Conservation (phyloP, 2,888 invertebrate species). For the Callosobruchus maculatus region DNA sequence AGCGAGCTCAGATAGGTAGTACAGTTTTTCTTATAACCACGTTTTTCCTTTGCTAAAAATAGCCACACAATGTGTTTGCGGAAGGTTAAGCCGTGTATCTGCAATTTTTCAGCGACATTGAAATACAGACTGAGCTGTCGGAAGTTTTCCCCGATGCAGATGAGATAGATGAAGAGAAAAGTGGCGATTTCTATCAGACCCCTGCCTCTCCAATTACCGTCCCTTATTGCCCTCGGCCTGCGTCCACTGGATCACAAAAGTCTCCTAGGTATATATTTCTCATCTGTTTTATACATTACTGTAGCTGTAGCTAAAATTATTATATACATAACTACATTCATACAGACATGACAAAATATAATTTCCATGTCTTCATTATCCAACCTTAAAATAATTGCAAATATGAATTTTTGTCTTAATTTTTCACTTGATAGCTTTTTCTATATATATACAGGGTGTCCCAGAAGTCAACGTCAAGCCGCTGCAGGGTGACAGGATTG, state of each 20-base stretch:
- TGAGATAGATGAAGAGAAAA: conserved; percentile 44
- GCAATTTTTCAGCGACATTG: conserved; percentile 44
- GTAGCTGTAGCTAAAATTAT: no score
- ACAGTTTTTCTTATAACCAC: not conserved
- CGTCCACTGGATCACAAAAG: conserved; percentile 72
- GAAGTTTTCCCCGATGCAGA: conserved; percentile 55
- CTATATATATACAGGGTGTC: no score
- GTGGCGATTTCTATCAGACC: conserved; percentile 55
- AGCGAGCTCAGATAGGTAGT: conserved; percentile 87
- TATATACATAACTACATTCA: no score
- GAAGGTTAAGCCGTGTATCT: not conserved
- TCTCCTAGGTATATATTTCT: conserved; percentile 52
- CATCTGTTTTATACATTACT: no score
- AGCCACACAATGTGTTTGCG: not conserved
- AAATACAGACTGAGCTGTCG: conserved; percentile 64
- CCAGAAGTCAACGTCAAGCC: no score
- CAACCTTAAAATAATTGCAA: no score
- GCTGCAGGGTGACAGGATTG: no score
- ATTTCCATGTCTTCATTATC: no score
- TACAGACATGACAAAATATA: no score
- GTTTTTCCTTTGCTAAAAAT: conserved; percentile 4
- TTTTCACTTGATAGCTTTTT: no score
- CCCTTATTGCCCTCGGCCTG: conserved; percentile 70
- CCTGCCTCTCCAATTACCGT: conserved; percentile 74
- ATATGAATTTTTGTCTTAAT: no score